Evolutionary conservation across 2,888 invertebrate species (phyloP).

Genomic region (Notocelia uddmanniana): DNA sequence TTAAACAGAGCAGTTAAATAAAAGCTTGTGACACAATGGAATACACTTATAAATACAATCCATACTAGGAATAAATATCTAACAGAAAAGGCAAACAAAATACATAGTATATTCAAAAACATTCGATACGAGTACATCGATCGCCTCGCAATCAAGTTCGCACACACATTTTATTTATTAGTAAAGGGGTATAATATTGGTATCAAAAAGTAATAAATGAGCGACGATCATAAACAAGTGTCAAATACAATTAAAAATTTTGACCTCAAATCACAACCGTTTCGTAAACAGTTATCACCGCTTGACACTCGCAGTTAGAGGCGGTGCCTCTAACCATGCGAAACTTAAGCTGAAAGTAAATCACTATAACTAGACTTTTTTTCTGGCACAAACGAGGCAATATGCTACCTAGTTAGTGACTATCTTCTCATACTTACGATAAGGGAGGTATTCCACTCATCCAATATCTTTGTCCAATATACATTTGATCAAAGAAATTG

Average conservation of each 20-base stretch:
- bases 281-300: conserved; percentile 46
- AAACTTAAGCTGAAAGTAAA: no score
- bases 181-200: conserved; percentile 28
- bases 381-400: no score
- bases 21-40: conserved; percentile 48
- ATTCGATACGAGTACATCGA: conserved; percentile 12
- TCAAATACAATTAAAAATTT: conserved; percentile 38
- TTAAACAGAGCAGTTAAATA: no score
- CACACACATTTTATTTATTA: conserved; percentile 26
- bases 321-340: conserved; percentile 18
- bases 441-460: no score
- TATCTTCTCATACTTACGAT: no score
- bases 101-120: conserved; percentile 28
- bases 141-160: conserved; percentile 24
- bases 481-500: no score
- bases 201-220: conserved; percentile 41
- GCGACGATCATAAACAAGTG: conserved; percentile 21
- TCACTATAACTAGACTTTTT: no score
- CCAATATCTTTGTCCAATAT: no score
- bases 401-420: no score
- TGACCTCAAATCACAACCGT: conserved; percentile 54
- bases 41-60: conserved; percentile 49
- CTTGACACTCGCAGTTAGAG: conserved; percentile 33
- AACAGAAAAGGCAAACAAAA: conserved; percentile 26
- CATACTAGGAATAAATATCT: conserved; percentile 26